These are phyloP conservation scores for Uropsilus gracilis DNA, from an alignment of 2,113 vertebrate species.

Conservation along the genomic window DNA sequence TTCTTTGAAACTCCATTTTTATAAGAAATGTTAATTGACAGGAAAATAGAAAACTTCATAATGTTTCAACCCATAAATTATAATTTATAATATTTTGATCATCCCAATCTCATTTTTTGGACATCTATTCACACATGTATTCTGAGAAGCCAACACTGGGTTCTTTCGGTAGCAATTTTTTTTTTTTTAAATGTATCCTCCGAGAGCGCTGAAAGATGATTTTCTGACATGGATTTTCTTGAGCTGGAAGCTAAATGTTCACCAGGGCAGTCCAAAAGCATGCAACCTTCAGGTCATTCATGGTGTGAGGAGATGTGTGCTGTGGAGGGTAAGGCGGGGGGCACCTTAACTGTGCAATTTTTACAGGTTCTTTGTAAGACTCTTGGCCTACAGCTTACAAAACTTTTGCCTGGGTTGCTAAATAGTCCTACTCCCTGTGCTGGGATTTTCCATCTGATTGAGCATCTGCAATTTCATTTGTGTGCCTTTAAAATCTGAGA, in stretches of 20 bases:
- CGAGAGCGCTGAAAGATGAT: conserved; percentile 35
- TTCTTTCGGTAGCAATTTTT: conserved; percentile 29
- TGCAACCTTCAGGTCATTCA: conserved; percentile 47
- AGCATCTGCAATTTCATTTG: conserved; percentile 40
- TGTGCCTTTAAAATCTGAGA: conserved; percentile 59
- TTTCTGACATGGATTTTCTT: conserved; percentile 68
- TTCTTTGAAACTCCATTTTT: not conserved
- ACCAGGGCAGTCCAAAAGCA: conserved; percentile 48
- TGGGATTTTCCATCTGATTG: not conserved
- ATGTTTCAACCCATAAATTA: not conserved
- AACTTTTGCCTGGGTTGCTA: conserved; percentile 64
- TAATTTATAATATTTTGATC: conserved; percentile 11
- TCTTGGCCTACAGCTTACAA: conserved; percentile 62
- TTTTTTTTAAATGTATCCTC: conserved; percentile 35
- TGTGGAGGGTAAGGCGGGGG: not conserved
- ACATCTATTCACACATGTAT: not conserved
- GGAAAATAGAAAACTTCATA: conserved; percentile 8
- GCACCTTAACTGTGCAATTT: conserved; percentile 21
- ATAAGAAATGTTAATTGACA: conserved; percentile 19
- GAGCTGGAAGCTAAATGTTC: conserved; percentile 47
- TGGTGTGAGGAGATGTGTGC: conserved; percentile 36
- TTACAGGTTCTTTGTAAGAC: conserved; percentile 60
- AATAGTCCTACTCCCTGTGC: conserved; percentile 45
- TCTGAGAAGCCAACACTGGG: conserved; percentile 37
- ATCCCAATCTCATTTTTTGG: not conserved